Base-by-base conservation (phyloP, 1,140 invertebrate genomes). In the Drosophila nigromelanica region DNA sequence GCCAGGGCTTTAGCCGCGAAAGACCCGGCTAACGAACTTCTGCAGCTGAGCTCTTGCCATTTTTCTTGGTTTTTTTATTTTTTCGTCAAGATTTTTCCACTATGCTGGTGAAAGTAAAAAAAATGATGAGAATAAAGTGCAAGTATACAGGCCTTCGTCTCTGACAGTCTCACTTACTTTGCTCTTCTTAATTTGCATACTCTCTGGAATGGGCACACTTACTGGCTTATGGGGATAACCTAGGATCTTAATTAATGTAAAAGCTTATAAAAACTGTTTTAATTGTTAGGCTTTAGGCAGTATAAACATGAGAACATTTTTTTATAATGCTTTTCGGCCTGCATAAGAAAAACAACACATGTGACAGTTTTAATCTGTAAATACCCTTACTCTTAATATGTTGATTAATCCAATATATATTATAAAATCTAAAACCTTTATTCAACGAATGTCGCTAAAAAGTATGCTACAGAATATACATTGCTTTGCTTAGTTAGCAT, bases 61-160 rank as follows among this genome's bases (percentile, higher is more conserved):
- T 75, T 71, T 70, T 77, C 71, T 74, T 74, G n/a, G 33, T 42
- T 40, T 7, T 55, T 1, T 42, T 50, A 18, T 45, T 43, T 62
- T 48, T 59, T 39, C 39, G 27, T 12, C 14, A 59, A 55, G 60
- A 50, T 45, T 56, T 42, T 52, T 18, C 40, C 37, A 75, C 58
- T 24, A 37, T 48, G 47, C 33, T 61, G 51, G 15, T 42, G 51
- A 67, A 64, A 76, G 76, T 76, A 52, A 75, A 75, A 75, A 75
- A 77, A 78, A 74, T 75, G 66, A 75, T 61, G 75, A 55, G 60
- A 75, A 78, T 75, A 71, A 71, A 75, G 75, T 78, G 72, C 66
- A 75, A 75, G 72, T 71, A 71, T 78, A 66, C 66, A 61, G 66
- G 37, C 51, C 35, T 37, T 45, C 55, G 45, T 12, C 37, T 42